Evolutionary conservation across 2,113 vertebrate species (phyloP).

Genomic region (Egretta garzetta): DNA sequence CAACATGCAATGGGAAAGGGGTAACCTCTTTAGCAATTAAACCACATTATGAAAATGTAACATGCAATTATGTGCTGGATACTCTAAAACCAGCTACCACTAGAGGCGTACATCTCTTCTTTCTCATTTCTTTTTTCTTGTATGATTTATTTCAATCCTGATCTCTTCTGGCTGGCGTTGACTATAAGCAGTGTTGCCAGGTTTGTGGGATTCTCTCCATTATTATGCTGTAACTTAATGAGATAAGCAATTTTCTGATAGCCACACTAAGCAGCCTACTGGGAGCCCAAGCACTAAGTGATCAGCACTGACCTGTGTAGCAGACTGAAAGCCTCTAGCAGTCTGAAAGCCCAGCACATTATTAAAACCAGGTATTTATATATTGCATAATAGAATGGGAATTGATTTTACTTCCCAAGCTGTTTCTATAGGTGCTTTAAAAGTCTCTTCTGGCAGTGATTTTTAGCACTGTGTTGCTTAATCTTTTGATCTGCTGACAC

Average conservation of each 20-base stretch:
- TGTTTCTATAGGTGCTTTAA: not conserved
- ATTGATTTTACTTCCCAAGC: not conserved
- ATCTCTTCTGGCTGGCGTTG: not conserved
- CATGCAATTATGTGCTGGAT: not conserved
- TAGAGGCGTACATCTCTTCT: not conserved
- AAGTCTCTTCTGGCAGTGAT: not conserved
- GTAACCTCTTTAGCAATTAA: not conserved
- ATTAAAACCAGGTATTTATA: not conserved
- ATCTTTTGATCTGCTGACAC: not conserved
- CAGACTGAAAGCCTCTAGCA: not conserved
- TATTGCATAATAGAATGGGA: not conserved
- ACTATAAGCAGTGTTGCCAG: not conserved
- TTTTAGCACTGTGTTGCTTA: not conserved
- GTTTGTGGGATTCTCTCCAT: not conserved
- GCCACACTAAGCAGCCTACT: not conserved
- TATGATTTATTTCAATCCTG: not conserved
- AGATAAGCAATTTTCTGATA: not conserved
- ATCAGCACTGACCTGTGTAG: not conserved
- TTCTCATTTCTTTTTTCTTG: not conserved
- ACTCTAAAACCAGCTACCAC: not conserved
- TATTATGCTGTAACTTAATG: not conserved
- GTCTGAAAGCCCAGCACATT: not conserved
- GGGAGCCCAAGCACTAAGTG: not conserved
- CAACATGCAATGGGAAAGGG: not conserved
- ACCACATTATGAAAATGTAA: not conserved